Percentiles rank a stretch among this genome's conserved stretches.
phyloP scores from a whole-genome alignment of 2,888 invertebrate genomes.

The Tetanocera ferruginea region DNA sequence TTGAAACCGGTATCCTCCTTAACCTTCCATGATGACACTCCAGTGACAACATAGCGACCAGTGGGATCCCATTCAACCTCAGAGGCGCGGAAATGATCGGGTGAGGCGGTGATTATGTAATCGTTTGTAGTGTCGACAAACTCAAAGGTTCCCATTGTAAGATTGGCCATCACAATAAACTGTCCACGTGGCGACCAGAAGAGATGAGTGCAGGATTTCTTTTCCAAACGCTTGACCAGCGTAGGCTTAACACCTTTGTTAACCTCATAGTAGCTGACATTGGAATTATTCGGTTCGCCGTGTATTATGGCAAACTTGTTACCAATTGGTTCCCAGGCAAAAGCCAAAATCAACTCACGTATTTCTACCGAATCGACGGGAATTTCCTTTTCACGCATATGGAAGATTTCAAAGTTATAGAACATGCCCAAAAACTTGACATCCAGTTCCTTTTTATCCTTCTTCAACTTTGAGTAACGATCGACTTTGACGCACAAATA shows the following conservation, averaged over 20 bases:
- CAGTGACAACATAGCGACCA: conserved; percentile 95
- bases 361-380: conserved; percentile 98
- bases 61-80: conserved; percentile 99
- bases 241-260: conserved; percentile 92
- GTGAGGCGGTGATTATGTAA: conserved; percentile 93
- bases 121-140: conserved; percentile 95
- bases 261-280: conserved; percentile 93
- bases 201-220: conserved; percentile 89
- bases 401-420: conserved; percentile 99
- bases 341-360: conserved; percentile 92
- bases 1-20: conserved; percentile 95
- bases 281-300: conserved; percentile 84
- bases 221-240: conserved; percentile 88
- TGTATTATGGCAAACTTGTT: conserved; percentile 97
- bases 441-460: conserved; percentile 91
- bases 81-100: conserved; percentile 92
- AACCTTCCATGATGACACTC: conserved; percentile 95
- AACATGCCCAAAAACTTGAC: conserved; percentile 97
- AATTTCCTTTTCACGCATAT: conserved; percentile 97
- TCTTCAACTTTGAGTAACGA: conserved; percentile 88
- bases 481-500: conserved; percentile 96
- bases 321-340: conserved; percentile 98
- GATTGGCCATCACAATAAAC: conserved; percentile 93
- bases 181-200: conserved; percentile 98
- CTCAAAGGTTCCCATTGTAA: conserved; percentile 90